Base-by-base conservation (phyloP, 2,888 invertebrate species). In the Synergus itoensis region DNA sequence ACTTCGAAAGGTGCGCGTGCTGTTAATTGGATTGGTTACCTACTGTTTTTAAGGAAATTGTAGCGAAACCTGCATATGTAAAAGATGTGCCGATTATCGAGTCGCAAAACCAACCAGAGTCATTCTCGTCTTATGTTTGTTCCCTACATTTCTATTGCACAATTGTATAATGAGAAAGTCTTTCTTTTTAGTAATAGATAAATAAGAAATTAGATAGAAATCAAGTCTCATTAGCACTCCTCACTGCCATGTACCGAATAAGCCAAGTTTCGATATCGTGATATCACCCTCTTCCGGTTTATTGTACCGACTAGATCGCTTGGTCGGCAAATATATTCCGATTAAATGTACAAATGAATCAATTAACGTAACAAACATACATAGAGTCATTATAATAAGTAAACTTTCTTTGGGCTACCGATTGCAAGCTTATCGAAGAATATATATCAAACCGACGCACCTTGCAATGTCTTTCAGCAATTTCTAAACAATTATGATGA, bases 141-240 rank as follows among this genome's bases (percentile, higher is more conserved):
- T 41, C 3, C 11, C 16, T 40, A 41, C 64, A 65, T 65, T 40
- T 65, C 28, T 60, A 69, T 84, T 83, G 78, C 75, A 79, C 76
- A 76, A 69, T 78, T 21, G 45, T 62, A 62, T 45, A 76, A 77
- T 48, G 81, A 83, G 77, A 63, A 76, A 84, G 76, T 41, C 80
- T 84, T 84, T 82, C 86, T 83, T 82, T 79, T 65, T 69, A 41
- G 57, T 57, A 28, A 73, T 21, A 73, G 36, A 53, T 21, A 77
- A 63, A 85, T 84, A 84, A 83, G 41, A 77, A 79, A 77, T 78
- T 40, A 76, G 86, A 87, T 87, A 79, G 57, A 80, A 84, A 87
- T 88, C 85, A 67, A 53, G 67, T 57, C 84, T 86, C 85, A 85
- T 87, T 88, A 88, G 84, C 84, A 84, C 84, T 82, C 84, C 83